Conservation (phyloP, 2,888 invertebrate species). For the Drosophila putrida region DNA sequence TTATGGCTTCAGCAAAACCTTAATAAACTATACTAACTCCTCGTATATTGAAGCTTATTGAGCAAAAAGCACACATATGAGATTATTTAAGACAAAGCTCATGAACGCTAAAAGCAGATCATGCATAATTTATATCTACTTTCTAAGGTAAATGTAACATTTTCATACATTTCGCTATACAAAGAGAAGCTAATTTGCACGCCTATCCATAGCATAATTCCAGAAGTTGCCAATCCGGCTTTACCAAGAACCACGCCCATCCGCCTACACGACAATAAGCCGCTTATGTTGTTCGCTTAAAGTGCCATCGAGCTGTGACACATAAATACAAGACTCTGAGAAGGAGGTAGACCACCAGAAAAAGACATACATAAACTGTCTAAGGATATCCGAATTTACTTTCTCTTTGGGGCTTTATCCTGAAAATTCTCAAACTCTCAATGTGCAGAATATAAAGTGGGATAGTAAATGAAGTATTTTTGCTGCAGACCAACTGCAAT, state of each 20-base stretch:
- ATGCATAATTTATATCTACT: slow-evolving; percentile 21
- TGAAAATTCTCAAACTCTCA: slow-evolving; percentile 4
- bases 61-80: slow-evolving; percentile 5
- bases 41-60: slow-evolving; percentile 8
- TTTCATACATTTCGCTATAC: slow-evolving; percentile 12
- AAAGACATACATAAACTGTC: background rate
- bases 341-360: background rate
- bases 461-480: background rate
- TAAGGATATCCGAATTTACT: background rate
- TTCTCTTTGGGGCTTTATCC: background rate
- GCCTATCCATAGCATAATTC: slow-evolving; percentile 29
- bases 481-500: slow-evolving; percentile 49
- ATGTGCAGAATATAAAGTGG: background rate
- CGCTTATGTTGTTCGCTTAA: slow-evolving; percentile 51
- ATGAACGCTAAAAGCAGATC: slow-evolving; percentile 8
- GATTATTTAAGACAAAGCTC: slow-evolving; percentile 10
- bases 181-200: slow-evolving; percentile 43
- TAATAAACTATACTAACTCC: slow-evolving; percentile 11
- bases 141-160: slow-evolving; percentile 15
- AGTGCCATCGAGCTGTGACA: slow-evolving; percentile 45
- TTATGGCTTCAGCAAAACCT: slow-evolving; percentile 4
- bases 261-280: slow-evolving; percentile 33
- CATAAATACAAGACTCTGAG: slow-evolving; percentile 12
- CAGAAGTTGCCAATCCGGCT: slow-evolving; percentile 37
- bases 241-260: slow-evolving; percentile 2